Conservation (phyloP, 2,113 vertebrate species). For the Chloroceryle aenea region DNA sequence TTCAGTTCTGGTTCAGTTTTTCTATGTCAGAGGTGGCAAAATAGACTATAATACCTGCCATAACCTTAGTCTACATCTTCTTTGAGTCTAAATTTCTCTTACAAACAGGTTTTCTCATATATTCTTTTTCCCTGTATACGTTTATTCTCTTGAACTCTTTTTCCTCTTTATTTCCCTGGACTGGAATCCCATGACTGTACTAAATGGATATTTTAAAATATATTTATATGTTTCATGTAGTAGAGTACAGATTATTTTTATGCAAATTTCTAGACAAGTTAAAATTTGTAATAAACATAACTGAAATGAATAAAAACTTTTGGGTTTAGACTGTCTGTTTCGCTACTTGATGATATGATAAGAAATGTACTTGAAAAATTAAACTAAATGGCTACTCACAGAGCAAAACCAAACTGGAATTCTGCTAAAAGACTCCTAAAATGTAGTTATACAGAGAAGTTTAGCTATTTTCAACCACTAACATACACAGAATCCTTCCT, state of each 20-base stretch:
- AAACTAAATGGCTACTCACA: neutral
- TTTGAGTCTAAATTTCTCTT: neutral
- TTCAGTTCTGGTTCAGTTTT: neutral
- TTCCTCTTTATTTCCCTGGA: neutral
- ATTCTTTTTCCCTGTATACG: neutral
- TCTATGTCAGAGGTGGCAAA: neutral
- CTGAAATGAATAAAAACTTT: neutral
- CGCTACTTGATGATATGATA: neutral
- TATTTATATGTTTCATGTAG: neutral
- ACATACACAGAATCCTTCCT: neutral
- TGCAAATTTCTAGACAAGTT: neutral
- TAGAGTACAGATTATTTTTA: neutral
- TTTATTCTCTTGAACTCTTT: neutral
- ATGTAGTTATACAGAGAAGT: neutral
- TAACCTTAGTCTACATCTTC: neutral
- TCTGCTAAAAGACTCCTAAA: neutral
- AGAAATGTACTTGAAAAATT: neutral
- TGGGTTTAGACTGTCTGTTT: neutral
- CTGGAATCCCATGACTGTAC: neutral
- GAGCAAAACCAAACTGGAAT: neutral
- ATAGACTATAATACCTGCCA: neutral
- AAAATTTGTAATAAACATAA: neutral
- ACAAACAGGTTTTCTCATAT: neutral
- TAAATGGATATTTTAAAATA: neutral
- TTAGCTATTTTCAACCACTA: neutral